Base-by-base conservation (phyloP, 35 echinoderm and acorn worm species). In the Holothuria glaberrima region DNA sequence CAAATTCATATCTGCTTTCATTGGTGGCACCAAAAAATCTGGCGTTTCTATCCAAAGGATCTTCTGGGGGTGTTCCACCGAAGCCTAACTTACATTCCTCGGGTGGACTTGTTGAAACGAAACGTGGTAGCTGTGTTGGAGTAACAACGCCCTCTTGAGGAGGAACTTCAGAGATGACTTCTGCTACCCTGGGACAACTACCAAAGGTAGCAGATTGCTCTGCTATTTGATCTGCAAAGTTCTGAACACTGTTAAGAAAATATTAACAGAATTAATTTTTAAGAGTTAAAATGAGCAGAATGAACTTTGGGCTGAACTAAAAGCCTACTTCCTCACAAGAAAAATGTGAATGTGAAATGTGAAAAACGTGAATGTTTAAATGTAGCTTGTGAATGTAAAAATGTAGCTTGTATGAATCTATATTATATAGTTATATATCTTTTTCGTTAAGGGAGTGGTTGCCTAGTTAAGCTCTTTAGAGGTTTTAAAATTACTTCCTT, bases 1-100 rank as follows among this genome's bases (percentile, higher is more conserved):
- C 62, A 71, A 70, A 87, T 50, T 87, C 85, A 69, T 44, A 87
- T 87, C 85, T 67, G 29, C 85, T 87, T 36, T 87, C 85, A 70
- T 44, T 71, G 0, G 85, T 87, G 4, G 60, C 85, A 46, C 85
- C 85, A 87, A 46, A 87, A n/a, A 46, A 87, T 4, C 20, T 50
- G n/a, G 85, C 85, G 24, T 36, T 62, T 9, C 29, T 27, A 22
- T 87, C 64, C 32, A 44, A 44, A 0, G 85, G 85, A 65, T 87
- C 85, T 69, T 61, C 59, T 21, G 57, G 22, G 9, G 66, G 20
- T n/a, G 9, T 21, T 29, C 33, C 35, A 3, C 30, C 30, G 20
- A 61, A 71, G 0, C 85, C 85, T 50, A 87, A 18, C 17, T 67
- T 50, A 50, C 85, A 87, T 50, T 69, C 21, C 10, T 36, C 61